These are phyloP conservation scores for Todus mexicanus DNA, from an alignment of 2,797 vertebrate species.

Conservation along the genomic window DNA sequence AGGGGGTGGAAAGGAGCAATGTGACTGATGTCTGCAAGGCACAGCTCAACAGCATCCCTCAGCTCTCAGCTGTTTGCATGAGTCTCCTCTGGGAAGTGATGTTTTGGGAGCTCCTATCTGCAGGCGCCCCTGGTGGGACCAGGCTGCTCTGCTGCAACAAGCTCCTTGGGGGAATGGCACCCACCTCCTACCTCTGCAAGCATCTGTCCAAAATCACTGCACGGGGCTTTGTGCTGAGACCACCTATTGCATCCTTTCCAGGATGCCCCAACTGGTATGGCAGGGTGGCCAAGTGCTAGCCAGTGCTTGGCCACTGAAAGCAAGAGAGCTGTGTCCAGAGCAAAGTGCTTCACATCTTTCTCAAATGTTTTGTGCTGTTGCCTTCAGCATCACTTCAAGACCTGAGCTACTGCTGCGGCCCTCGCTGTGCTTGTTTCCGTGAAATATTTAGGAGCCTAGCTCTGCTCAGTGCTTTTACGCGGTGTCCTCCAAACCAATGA, in stretches of 20 bases:
- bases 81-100: not conserved
- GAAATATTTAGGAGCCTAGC: not conserved
- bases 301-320: fast-evolving
- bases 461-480: not conserved
- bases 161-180: not conserved
- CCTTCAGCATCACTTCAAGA: not conserved
- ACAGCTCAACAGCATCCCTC: not conserved
- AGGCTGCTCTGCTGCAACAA: not conserved
- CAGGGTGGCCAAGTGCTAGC: not conserved
- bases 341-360: not conserved
- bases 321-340: not conserved
- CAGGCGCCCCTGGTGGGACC: not conserved
- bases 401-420: not conserved
- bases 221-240: not conserved
- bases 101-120: not conserved
- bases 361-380: not conserved
- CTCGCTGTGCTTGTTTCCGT: not conserved
- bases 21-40: not conserved
- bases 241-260: not conserved
- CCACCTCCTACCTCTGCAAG: not conserved
- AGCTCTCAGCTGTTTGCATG: not conserved
- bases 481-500: not conserved
- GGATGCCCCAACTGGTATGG: not conserved
- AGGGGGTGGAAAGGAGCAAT: not conserved
- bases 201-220: not conserved